Base-by-base conservation (phyloP, 1,140 invertebrate species). In the Meloidogyne exigua region DNA sequence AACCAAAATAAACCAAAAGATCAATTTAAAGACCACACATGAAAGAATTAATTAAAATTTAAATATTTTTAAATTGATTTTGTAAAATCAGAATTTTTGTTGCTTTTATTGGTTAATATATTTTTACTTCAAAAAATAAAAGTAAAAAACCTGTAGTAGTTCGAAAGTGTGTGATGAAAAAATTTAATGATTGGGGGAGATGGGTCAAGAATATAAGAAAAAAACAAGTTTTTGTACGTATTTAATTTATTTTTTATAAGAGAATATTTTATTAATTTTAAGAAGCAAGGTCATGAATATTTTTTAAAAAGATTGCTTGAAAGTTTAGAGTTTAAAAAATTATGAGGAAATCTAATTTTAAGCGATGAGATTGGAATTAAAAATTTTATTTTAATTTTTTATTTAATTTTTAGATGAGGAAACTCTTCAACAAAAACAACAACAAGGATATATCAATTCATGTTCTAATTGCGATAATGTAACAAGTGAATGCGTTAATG, bases 391-490 rank as follows among this genome's bases (percentile, higher is more conserved):
- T 7, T 32, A 32, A 32, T 32, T 32, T n/a, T n/a, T 32, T 32
- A 49, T 4, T 18, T 18, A 18, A 18, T 18, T 49, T 49, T 49
- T 49, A 49, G 49, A 57, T n/a, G 18, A 5, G 1, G 49, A 57
- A 57, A 57, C 49, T 57, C 5, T n/a, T 57, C 49, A 57, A 57
- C 49, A 57, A 57, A 18, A 49, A 18, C n/a, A n/a, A 15, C 2
- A 21, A 57, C 18, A 21, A 21, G 49, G 49, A 57, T 44, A 44
- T 44, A 57, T n/a, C 18, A 57, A n/a, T n/a, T 57, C 49, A 18
- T 65, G 72, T 64, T 7, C 39, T 57, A 2, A 57, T 21, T 73
- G 72, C 44, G 72, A 73, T n/a, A 44, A 23, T 21, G 32, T 49
- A 9, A 39, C 72, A 12, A 65, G 57, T 23, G 49, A 73, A 36